These are phyloP conservation scores for Dendrolimus pini DNA, from an alignment of 2,888 invertebrate species.

Conservation along the genomic window DNA sequence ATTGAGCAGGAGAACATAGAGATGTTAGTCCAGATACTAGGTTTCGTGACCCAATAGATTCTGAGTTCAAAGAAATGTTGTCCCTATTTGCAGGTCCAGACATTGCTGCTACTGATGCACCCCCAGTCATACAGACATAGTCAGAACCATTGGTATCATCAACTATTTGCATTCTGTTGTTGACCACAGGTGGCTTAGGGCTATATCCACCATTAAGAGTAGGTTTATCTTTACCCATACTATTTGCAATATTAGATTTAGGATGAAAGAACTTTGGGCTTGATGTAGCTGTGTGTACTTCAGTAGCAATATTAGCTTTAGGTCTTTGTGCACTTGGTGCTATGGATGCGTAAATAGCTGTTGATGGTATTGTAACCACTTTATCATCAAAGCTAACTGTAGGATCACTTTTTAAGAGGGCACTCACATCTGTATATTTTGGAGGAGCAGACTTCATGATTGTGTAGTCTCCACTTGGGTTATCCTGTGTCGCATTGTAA, in stretches of 20 bases:
- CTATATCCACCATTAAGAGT: slow-evolving; percentile 49
- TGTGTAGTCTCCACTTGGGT: slow-evolving; percentile 60
- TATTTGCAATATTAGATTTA: slow-evolving; percentile 77
- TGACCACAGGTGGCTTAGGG: slow-evolving; percentile 31
- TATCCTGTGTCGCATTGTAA: slow-evolving; percentile 47
- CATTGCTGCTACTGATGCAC: slow-evolving; percentile 67
- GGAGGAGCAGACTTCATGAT: slow-evolving; percentile 70
- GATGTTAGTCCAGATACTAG: slow-evolving; percentile 62
- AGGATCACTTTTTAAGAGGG: slow-evolving; percentile 52
- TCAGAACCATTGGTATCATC: slow-evolving; percentile 87
- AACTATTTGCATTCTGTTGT: slow-evolving; percentile 67
- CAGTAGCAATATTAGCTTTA: slow-evolving; percentile 70
- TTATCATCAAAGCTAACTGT: slow-evolving; percentile 60
- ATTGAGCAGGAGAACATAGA: slow-evolving; percentile 70
- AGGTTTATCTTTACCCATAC: slow-evolving; percentile 58
- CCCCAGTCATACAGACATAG: slow-evolving; percentile 91
- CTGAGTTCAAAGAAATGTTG: slow-evolving; percentile 53
- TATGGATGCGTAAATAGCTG: slow-evolving; percentile 72
- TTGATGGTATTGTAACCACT: slow-evolving; percentile 62
- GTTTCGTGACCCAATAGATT: slow-evolving; percentile 55
- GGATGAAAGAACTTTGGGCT: slow-evolving; percentile 76
- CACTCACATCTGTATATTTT: slow-evolving; percentile 66
- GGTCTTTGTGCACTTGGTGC: slow-evolving; percentile 73
- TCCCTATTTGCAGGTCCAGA: slow-evolving; percentile 60
- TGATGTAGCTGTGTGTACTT: slow-evolving; percentile 70